Conservation (phyloP, 2,797 vertebrate genomes). For the Myripristis murdjan region DNA sequence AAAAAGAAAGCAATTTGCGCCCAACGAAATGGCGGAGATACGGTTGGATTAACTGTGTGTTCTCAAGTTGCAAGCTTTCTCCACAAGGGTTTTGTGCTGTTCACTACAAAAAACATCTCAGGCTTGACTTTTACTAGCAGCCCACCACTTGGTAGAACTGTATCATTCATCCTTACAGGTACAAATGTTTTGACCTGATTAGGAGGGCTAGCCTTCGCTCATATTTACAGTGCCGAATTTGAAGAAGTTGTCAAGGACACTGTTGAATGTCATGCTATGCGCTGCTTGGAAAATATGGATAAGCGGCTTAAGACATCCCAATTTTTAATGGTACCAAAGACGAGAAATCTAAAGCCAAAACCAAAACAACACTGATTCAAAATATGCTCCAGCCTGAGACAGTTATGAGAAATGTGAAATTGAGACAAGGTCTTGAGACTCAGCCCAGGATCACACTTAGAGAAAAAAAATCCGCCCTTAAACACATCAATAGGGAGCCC, state of each 20-base stretch:
- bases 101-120: not conserved
- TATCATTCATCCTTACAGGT: slow-evolving; percentile 7
- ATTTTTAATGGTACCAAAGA: not conserved
- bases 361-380: not conserved
- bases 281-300: too few relatives aligned
- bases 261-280: too few relatives aligned
- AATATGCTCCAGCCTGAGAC: not conserved
- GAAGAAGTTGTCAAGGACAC: slow-evolving; percentile 8
- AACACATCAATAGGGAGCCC: too few relatives aligned
- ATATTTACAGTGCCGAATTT: too few relatives aligned
- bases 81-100: slow-evolving; percentile 9
- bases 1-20: slow-evolving; percentile 13
- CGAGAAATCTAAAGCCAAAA: not conserved
- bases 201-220: not conserved
- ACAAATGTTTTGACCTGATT: slow-evolving; percentile 5
- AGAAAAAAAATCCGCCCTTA: too few relatives aligned
- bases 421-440: too few relatives aligned
- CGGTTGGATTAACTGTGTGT: slow-evolving; percentile 32
- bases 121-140: slow-evolving; percentile 18
- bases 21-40: slow-evolving; percentile 39
- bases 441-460: too few relatives aligned
- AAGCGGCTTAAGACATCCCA: too few relatives aligned
- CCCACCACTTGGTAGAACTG: not conserved
- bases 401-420: too few relatives aligned
- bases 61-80: slow-evolving; percentile 10